Conservation (phyloP, 2,888 invertebrate species). For the Mimachlamys varia region DNA sequence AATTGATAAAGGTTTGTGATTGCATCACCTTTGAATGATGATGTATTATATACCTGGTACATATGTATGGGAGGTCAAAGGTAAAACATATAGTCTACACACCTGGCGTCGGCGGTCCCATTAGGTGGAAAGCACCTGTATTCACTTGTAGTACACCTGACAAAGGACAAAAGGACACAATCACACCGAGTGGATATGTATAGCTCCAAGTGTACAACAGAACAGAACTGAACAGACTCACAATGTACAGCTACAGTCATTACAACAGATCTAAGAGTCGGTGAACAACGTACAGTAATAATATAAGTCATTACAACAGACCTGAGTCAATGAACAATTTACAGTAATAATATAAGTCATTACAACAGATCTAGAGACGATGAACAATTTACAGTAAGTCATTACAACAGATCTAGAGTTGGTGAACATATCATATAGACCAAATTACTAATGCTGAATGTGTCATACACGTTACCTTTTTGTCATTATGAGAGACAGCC, state of each 20-base stretch:
- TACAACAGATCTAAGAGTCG: no score
- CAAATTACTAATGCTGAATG: no score
- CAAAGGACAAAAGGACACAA: constrained; percentile 30
- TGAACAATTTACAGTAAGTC: no score
- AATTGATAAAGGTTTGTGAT: not conserved
- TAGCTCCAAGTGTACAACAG: not conserved
- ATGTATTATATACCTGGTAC: not conserved
- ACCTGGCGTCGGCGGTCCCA: not conserved
- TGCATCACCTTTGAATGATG: not conserved
- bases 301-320: no score
- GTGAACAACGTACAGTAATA: no score
- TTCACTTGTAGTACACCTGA: constrained; percentile 7
- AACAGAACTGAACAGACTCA: not conserved
- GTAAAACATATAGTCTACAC: not conserved
- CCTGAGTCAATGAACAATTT: no score
- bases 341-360: no score
- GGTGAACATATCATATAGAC: no score
- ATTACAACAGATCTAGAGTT: no score
- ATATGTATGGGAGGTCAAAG: not conserved
- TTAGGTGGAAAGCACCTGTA: constrained; percentile 31
- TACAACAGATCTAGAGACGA: no score
- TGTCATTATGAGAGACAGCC: no score
- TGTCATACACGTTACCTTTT: no score
- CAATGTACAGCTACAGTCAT: not conserved
- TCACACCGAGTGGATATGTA: not conserved